Conservation (phyloP, 1,140 invertebrate genomes). For the Wiebesia pumilae region DNA sequence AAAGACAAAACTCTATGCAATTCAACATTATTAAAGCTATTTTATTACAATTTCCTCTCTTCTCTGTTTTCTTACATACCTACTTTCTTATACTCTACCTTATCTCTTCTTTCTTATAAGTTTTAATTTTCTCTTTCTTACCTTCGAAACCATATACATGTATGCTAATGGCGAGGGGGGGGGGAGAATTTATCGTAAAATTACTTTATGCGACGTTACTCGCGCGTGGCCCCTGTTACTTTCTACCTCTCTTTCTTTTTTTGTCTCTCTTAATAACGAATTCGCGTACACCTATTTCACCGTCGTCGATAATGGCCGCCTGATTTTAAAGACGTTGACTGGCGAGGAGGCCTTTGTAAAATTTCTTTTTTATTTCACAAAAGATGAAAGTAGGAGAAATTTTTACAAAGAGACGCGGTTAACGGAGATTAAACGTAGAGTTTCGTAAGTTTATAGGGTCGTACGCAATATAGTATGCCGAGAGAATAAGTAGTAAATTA, state of each 20-base stretch:
- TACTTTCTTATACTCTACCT: neutral
- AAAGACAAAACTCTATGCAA: neutral
- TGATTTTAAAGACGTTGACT: neutral
- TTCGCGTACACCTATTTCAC: neutral
- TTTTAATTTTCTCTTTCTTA: slow-evolving; percentile 6
- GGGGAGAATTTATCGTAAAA: slow-evolving; percentile 19
- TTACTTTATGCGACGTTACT: slow-evolving; percentile 24
- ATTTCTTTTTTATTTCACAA: neutral
- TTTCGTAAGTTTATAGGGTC: neutral
- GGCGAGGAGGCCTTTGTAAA: neutral
- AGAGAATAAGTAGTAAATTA: neutral
- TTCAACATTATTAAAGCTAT: slow-evolving; percentile 1
- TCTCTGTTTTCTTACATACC: neutral
- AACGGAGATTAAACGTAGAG: neutral
- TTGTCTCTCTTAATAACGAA: neutral
- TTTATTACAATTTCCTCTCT: neutral
- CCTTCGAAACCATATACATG: neutral
- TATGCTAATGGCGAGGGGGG: no score
- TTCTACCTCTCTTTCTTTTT: neutral
- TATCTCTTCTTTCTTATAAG: neutral
- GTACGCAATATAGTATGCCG: neutral
- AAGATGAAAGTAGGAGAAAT: neutral
- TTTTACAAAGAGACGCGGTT: neutral
- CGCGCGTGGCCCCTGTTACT: neutral
- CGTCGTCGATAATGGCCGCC: neutral